These are phyloP conservation scores for Masticophis lateralis DNA, from an alignment of 2,797 vertebrate genomes.

Conservation along the genomic window DNA sequence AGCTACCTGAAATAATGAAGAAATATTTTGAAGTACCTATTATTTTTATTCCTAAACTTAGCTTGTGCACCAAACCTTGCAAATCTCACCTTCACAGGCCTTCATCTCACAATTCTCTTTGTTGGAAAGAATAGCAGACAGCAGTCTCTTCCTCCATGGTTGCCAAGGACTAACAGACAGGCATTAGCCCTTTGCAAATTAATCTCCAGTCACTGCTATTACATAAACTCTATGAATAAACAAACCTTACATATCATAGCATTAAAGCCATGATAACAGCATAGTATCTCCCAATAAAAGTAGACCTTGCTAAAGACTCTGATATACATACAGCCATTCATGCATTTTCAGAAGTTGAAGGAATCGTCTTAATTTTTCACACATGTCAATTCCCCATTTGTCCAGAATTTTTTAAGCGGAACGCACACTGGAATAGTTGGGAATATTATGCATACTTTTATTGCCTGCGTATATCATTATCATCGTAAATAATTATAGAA, in stretches of 20 bases:
- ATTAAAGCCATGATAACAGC: neutral
- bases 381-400: neutral
- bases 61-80: neutral
- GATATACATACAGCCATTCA: no score
- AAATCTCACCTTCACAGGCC: neutral
- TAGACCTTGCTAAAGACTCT: neutral
- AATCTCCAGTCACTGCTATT: neutral
- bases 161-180: neutral
- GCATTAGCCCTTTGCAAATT: conserved; percentile 4
- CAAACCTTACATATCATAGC: neutral
- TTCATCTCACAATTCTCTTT: neutral
- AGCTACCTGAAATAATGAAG: neutral
- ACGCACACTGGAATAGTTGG: neutral
- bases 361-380: neutral
- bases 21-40: neutral
- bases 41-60: neutral
- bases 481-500: neutral
- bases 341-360: neutral
- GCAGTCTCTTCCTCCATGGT: neutral
- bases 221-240: neutral
- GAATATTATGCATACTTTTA: neutral
- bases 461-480: neutral
- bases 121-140: neutral
- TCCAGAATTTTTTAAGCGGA: neutral
- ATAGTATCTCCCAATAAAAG: neutral